phyloP scores from a whole-genome alignment of 2,797 vertebrate genomes.

The Rachycentron canadum region DNA sequence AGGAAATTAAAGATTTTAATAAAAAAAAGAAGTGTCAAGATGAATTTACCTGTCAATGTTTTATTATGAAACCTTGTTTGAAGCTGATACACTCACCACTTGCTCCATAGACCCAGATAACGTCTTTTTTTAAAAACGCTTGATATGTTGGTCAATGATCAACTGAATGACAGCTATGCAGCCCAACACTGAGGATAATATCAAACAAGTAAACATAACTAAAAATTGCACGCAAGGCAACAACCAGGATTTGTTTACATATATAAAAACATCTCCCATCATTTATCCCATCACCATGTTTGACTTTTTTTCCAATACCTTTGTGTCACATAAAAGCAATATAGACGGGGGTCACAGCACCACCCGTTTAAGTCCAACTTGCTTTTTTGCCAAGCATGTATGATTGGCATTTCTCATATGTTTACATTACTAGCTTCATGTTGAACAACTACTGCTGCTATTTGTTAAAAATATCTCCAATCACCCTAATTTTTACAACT shows the following conservation, averaged over 20 bases:
- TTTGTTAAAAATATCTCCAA: slow-evolving; percentile 63
- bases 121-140: slow-evolving; percentile 62
- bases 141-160: slow-evolving; percentile 82
- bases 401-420: slow-evolving; percentile 76
- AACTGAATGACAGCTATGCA: slow-evolving; percentile 73
- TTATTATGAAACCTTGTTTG: slow-evolving; percentile 76
- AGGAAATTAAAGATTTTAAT: slow-evolving; percentile 33
- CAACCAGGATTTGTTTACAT: slow-evolving; percentile 77
- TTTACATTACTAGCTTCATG: slow-evolving; percentile 70
- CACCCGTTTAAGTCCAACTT: slow-evolving; percentile 55
- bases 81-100: slow-evolving; percentile 63
- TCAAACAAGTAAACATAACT: slow-evolving; percentile 80
- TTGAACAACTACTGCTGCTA: slow-evolving; percentile 73
- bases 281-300: slow-evolving; percentile 68
- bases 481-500: slow-evolving; percentile 61
- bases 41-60: slow-evolving; percentile 67
- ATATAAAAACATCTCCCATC: slow-evolving; percentile 68
- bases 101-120: slow-evolving; percentile 60
- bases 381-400: slow-evolving; percentile 47
- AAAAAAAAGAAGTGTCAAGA: slow-evolving; percentile 50
- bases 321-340: slow-evolving; percentile 55
- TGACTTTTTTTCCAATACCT: slow-evolving; percentile 64
- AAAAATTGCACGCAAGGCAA: slow-evolving; percentile 83
- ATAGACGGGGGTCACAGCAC: slow-evolving; percentile 30
- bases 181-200: slow-evolving; percentile 85